Evolutionary conservation across 92 coral and sea anemone species (phyloP).

Genomic region (Zoanthus sociatus): DNA sequence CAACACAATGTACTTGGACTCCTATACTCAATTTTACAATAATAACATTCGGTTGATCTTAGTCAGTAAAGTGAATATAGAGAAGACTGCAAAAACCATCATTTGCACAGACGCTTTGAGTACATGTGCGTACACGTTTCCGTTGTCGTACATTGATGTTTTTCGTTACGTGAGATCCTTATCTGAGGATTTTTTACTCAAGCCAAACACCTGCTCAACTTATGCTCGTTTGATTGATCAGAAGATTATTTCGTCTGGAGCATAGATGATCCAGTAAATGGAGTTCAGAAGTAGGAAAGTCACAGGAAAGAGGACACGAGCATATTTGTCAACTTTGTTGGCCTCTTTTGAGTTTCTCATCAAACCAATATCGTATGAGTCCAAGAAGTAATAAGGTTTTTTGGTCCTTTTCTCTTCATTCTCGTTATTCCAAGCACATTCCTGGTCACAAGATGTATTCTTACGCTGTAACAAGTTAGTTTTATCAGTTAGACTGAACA

Average conservation of each 20-base stretch:
- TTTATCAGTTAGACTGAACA: neutral
- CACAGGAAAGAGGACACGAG: slow-evolving; percentile 83
- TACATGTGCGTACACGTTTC: too few relatives aligned
- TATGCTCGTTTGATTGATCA: neutral
- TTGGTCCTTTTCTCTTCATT: slow-evolving; percentile 6
- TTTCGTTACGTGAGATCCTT: too few relatives aligned
- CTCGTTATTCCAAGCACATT: neutral
- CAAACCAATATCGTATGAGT: slow-evolving; percentile 73
- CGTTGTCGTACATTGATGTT: too few relatives aligned
- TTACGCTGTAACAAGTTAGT: slow-evolving; percentile 2
- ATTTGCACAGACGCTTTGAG: too few relatives aligned
- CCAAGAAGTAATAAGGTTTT: slow-evolving; percentile 76
- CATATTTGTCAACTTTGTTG: slow-evolving; percentile 77
- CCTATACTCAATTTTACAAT: too few relatives aligned
- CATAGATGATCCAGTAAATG: slow-evolving; percentile 88
- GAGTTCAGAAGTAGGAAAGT: slow-evolving; percentile 82
- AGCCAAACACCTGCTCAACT: too few relatives aligned
- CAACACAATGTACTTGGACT: too few relatives aligned
- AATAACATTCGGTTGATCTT: too few relatives aligned
- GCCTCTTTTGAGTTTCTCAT: slow-evolving; percentile 74
- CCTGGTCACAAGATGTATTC: neutral
- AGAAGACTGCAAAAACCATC: too few relatives aligned
- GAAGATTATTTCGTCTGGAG: slow-evolving; percentile 89
- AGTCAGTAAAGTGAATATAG: too few relatives aligned
- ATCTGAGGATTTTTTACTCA: too few relatives aligned